Evolutionary conservation across 2,888 invertebrate genomes (phyloP), one percentile per base, ranked within the genome.

Genomic region (Campoletis raptor): DNA sequence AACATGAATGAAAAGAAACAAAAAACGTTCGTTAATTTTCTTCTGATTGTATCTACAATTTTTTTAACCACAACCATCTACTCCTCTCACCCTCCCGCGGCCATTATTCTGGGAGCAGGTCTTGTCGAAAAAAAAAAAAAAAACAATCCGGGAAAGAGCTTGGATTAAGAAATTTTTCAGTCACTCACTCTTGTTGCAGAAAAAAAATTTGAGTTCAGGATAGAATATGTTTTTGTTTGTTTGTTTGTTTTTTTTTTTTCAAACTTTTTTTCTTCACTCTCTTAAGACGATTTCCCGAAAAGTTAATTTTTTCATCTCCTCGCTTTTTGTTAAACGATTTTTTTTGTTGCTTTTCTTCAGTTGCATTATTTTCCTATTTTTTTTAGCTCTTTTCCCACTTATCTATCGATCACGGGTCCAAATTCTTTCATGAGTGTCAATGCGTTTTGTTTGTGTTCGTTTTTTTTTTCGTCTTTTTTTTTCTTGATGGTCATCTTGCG

Each of bases 301-400:
- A 70, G 30, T 18, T 10, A 21, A 95, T 95, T 95, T 95, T 95
- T 96, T 96, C 95, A n/a, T 94, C 94, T 95, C 30, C 30, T 95
- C 94, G 96, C 97, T 96, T 96, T 96, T 96, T 95, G 40, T 18
- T 57, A 74, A 42, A 74, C 57, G 18, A n/a, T n/a, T n/a, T n/a
- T n/a, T 61, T 57, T 24, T 52, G 2, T 30, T 30, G 1, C 30
- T 30, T 61, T 30, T 18, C 40, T 61, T 15, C 48, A 24, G 30
- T 70, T 48, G 48, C 18, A 8, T 70, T 52, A 15, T 2, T 70
- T 70, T 48, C 2, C 12, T 37, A 24, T n/a, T 77, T 70, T n/a
- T 77, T 70, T 57, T 24, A 73, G 66, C 81, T 81, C 72, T 73
- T 42, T 78, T 21, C 57, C 0, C 42, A 61, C 64, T 24, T 42